A percentile compares a stretch with the other conserved stretches of the same genome.
Conservation (phyloP, 1,140 invertebrate genomes). For the Trypoxylus dichotomus region DNA sequence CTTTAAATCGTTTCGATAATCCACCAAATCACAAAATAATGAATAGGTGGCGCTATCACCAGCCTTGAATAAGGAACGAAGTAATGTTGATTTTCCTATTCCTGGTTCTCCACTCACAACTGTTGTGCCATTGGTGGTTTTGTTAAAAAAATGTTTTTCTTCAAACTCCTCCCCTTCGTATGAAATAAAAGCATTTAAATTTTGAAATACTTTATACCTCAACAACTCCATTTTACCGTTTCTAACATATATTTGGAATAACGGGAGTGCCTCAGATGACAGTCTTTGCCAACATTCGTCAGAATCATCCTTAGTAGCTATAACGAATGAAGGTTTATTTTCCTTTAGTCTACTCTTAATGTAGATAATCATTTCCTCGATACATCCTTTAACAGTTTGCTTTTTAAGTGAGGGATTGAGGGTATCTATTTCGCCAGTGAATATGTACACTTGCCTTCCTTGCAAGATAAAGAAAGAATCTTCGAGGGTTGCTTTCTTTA, state of each 20-base stretch:
- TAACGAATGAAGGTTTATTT: background rate
- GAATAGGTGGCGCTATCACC: background rate
- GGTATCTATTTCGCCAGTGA: background rate
- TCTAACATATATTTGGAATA: background rate
- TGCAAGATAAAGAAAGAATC: background rate
- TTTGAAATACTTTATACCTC: background rate
- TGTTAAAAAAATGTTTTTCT: background rate
- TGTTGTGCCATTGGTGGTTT: background rate
- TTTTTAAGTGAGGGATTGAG: background rate
- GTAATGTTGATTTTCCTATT: background rate
- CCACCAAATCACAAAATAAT: background rate
- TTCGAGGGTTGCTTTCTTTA: background rate
- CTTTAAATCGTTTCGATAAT: background rate
- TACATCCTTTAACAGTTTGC: background rate
- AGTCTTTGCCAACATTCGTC: background rate
- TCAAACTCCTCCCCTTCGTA: background rate
- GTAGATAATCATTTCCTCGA: background rate
- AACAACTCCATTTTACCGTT: background rate
- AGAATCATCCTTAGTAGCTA: background rate
- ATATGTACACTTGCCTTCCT: background rate
- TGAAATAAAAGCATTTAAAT: background rate
- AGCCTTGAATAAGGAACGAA: background rate
- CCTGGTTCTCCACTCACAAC: background rate
- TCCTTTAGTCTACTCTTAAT: background rate
- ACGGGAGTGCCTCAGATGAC: background rate